A percentile compares a stretch with the other conserved stretches of the same genome.
Conservation (phyloP, 2,797 vertebrate genomes). For the Leptatherina wallacei region DNA sequence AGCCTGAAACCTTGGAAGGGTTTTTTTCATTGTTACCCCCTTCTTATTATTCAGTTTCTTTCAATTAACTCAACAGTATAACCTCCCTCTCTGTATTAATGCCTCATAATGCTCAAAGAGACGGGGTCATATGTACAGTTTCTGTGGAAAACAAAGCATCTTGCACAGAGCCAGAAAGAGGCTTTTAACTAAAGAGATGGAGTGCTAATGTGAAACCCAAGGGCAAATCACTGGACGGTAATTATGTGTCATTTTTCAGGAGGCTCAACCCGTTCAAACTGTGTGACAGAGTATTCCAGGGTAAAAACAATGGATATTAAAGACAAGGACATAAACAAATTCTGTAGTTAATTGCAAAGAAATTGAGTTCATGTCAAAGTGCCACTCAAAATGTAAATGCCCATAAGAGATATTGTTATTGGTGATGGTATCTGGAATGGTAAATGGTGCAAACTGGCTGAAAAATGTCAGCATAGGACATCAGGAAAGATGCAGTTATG, state of each 20-base stretch:
- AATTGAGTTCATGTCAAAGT: no score
- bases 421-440: no score
- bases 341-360: no score
- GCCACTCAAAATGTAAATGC: no score
- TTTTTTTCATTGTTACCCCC: conserved; percentile 14
- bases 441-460: no score
- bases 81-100: conserved; percentile 10
- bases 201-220: conserved; percentile 53
- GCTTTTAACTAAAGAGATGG: conserved; percentile 24
- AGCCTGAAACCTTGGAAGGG: conserved; percentile 25
- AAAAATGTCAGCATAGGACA: no score
- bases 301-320: neutral
- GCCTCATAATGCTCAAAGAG: conserved; percentile 14
- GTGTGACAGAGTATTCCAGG: neutral
- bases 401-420: no score
- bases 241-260: conserved; percentile 51
- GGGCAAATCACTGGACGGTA: conserved; percentile 51
- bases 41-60: conserved; percentile 37
- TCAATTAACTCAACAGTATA: conserved; percentile 38
- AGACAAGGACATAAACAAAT: neutral
- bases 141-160: conserved; percentile 20
- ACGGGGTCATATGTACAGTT: neutral
- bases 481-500: no score
- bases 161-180: conserved; percentile 12
- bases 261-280: conserved; percentile 36